Base-by-base conservation (phyloP, 2,113 vertebrate genomes). In the Calidris pygmaea region DNA sequence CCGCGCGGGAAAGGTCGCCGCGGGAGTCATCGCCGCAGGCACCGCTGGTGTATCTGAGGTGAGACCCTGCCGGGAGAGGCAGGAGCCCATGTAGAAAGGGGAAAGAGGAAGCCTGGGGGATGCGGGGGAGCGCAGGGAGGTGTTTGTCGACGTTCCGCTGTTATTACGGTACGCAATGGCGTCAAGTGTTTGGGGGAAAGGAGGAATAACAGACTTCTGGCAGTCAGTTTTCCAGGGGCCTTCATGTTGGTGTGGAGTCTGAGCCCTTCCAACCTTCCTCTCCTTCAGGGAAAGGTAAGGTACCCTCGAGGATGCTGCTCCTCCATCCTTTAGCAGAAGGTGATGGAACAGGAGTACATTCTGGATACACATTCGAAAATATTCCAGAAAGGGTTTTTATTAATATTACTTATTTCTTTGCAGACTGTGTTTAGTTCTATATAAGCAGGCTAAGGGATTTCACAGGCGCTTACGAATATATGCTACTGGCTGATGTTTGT, bases 1-100 rank as follows among this genome's bases (percentile, higher is more conserved):
- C 65, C 39, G 14, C 1, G 0, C 0, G 2, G 7, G 66, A 14
- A 26, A 35, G 63, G 47, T 16, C 0, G 6, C 43, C 0, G 1
- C 9, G 29, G 45, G 60, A 50, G 15, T 24, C 19, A 35, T n/a
- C 8, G 18, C 18, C 5, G 1, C 47, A 17, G 52, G 66, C 56
- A n/a, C 43, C 0, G 2, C 77, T 3, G 14, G 45, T 32, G 16
- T 67, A 41, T 68, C 9, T 0, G 50, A 41, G 59, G 30, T 62
- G 88, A n/a, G 59, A 62, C 22, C 37, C 39, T 0, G 1, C 39
- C 0, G 0, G 34, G 27, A 56, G 68, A 47, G 63, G 12, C 2
- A 3, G 29, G 53, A 73, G 12, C 60, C 1, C 4, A 2, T 37
- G 7, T 6, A 9, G 27, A 6, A 50, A 68, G 50, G 58, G 24